Base-by-base conservation (phyloP, 2,888 invertebrate genomes). In the Suillia variegata region DNA sequence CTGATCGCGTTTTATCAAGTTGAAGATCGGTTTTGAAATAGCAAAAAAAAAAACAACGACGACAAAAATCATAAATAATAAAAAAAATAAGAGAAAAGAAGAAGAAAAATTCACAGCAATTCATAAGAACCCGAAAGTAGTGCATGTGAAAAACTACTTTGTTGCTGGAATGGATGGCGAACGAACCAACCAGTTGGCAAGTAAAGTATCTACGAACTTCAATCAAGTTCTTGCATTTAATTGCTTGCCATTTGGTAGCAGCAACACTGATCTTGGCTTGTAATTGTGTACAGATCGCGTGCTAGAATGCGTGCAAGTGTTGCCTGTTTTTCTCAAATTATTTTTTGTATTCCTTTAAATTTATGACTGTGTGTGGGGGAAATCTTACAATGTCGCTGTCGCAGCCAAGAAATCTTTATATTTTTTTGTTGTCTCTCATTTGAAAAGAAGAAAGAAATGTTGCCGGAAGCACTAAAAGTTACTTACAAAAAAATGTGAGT, bases 281-380 rank as follows among this genome's bases (percentile, higher is more conserved):
- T 34, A 34, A 34, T 34, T 34, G 52, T n/a, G 52, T n/a, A 4
- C 52, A 13, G 52, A 52, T 52, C 52, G 52, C 52, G 52, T 52
- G 52, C 18, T 52, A 20, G 34, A n/a, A 51, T 51, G n/a, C 15
- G 24, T 51, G 6, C 12, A 10, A n/a, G 31, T 51, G 31, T 2
- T 51, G 50, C 31, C n/a, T 51, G 5, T 51, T 15, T 24, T 24
- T 21, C 10, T 20, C 6, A 20, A 5, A 17, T 20, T 3, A 8
- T 20, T 18, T 12, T 12, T 48, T 18, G 6, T 10, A 10, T 20
- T 49, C 3, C 13, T 22, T 22, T 10, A 26, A 26, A 26, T 26
- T 26, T 6, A 10, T 38, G 38, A 13, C 12, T 13, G 38, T 38
- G 6, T 38, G 38, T 10, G n/a, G 10, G 38, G 31, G 17, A 26